Evolutionary conservation across 2,888 invertebrate genomes (phyloP), one percentile per base, ranked within the genome.

Genomic region (Apamea monoglypha): DNA sequence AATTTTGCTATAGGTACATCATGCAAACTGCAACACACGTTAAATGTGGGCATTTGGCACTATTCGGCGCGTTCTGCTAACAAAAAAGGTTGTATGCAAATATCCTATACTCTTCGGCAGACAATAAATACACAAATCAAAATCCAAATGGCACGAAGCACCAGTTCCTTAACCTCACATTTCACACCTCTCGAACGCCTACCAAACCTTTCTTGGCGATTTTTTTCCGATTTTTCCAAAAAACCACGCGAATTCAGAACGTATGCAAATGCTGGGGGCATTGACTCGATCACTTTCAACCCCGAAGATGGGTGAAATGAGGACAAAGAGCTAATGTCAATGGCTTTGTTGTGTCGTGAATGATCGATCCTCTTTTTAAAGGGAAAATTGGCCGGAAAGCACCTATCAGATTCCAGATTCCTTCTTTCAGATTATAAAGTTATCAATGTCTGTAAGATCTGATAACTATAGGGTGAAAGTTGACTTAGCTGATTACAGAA

Each of bases 181-280:
- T 50, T 53, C 53, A 44, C 29, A 56, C 18, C 12, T 29, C 36
- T 16, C 10, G 14, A 36, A 29, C 4, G 79, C 47, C 59, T 56
- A 40, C 36, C 32, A 32, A 67, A 36, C 29, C n/a, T 44, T n/a
- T 67, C 16, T n/a, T 25, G 7, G 25, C 12, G 6, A 63, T 50
- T 74, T 67, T 79, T 67, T 25, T 68, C 25, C 14, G 53, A 86
- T 78, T 82, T 84, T 72, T 70, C 12, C 18, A 78, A 44, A 72
- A 80, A 78, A 82, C 68, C 64, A 18, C 69, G 18, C 63, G 25
- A 81, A 77, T 69, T 71, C 61, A 25, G 80, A 84, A 36, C 84
- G 79, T 84, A 91, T 90, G 87, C 84, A 85, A 89, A 89, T 82
- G 77, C 80, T 18, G 36, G 89, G 91, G 91, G 59, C 89, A 75